Evolutionary conservation across 2,888 invertebrate genomes (phyloP).

Genomic region (Strigamia transsilvanica): DNA sequence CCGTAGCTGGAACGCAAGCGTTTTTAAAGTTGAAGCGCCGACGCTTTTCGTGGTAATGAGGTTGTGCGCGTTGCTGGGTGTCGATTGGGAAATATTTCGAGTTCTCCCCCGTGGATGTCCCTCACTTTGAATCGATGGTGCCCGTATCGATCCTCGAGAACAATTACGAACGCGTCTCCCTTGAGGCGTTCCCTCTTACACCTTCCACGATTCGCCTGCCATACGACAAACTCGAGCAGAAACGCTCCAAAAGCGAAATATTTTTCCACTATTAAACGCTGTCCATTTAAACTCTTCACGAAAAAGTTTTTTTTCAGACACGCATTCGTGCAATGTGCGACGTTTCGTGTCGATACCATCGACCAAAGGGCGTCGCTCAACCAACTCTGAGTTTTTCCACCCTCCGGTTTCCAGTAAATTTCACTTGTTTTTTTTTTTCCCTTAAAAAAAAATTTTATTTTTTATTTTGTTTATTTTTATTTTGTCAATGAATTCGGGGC

Average conservation of each 20-base stretch:
- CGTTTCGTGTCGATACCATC: not conserved
- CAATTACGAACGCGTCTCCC: slow-evolving; percentile 38
- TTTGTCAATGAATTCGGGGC: no score
- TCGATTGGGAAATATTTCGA: slow-evolving; percentile 38
- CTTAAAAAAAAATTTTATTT: not conserved
- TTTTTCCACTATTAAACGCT: slow-evolving; percentile 11
- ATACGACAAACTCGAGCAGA: not conserved
- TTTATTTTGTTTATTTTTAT: not conserved
- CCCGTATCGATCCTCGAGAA: slow-evolving; percentile 26
- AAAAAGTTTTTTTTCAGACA: not conserved
- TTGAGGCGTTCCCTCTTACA: slow-evolving; percentile 4
- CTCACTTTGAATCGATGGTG: slow-evolving; percentile 38
- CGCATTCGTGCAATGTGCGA: slow-evolving; percentile 1
- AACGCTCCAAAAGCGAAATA: not conserved
- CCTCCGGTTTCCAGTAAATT: not conserved
- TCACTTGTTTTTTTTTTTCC: not conserved
- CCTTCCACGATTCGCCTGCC: not conserved
- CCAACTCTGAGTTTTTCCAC: not conserved
- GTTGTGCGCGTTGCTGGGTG: slow-evolving; percentile 31
- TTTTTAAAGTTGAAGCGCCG: slow-evolving; percentile 24
- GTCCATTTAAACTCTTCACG: not conserved
- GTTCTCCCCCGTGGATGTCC: slow-evolving; percentile 34
- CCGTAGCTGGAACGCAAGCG: slow-evolving; percentile 18
- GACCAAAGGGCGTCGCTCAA: slow-evolving; percentile 13
- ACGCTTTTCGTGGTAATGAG: not conserved